Evolutionary conservation across 2,888 invertebrate species (phyloP).

Genomic region (Ectemnius continuus): DNA sequence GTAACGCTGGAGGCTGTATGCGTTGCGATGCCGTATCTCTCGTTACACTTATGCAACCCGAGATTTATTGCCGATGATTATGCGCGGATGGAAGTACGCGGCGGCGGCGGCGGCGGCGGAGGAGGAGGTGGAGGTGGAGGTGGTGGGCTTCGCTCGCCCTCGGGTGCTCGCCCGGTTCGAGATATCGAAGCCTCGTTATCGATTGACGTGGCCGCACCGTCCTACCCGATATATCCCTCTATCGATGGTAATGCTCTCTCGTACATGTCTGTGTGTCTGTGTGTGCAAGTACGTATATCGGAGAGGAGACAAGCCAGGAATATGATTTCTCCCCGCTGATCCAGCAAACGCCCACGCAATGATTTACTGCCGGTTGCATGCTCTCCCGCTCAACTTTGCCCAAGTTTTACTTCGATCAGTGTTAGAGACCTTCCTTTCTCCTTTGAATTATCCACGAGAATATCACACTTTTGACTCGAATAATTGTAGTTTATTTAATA

Average conservation of each 20-base stretch:
- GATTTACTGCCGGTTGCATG: too few relatives aligned
- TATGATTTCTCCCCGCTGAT: slow-evolving; percentile 22
- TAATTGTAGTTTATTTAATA: too few relatives aligned
- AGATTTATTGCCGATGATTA: slow-evolving; percentile 77
- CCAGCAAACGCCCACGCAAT: neutral
- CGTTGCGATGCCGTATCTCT: slow-evolving; percentile 77
- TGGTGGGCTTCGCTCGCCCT: slow-evolving; percentile 13
- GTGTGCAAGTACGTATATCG: slow-evolving; percentile 23
- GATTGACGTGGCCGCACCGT: slow-evolving; percentile 61
- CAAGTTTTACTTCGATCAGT: too few relatives aligned
- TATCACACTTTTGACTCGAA: too few relatives aligned
- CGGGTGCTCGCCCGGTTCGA: slow-evolving; percentile 20
- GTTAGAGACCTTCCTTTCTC: too few relatives aligned
- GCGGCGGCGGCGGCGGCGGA: slow-evolving; percentile 60
- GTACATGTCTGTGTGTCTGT: neutral
- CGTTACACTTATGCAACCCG: slow-evolving; percentile 78
- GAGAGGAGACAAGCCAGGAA: slow-evolving; percentile 45
- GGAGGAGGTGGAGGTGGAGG: slow-evolving; percentile 60
- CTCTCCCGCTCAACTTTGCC: too few relatives aligned
- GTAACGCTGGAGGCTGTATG: slow-evolving; percentile 72
- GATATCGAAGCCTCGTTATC: slow-evolving; percentile 57
- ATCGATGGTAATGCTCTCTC: slow-evolving; percentile 51
- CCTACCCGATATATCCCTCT: slow-evolving; percentile 56
- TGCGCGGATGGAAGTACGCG: slow-evolving; percentile 73
- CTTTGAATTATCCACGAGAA: too few relatives aligned